Percentiles rank a stretch among this genome's conserved stretches.
Evolutionary conservation across 2,113 vertebrate genomes (phyloP).

Genomic region (Dendrocopos noguchii): DNA sequence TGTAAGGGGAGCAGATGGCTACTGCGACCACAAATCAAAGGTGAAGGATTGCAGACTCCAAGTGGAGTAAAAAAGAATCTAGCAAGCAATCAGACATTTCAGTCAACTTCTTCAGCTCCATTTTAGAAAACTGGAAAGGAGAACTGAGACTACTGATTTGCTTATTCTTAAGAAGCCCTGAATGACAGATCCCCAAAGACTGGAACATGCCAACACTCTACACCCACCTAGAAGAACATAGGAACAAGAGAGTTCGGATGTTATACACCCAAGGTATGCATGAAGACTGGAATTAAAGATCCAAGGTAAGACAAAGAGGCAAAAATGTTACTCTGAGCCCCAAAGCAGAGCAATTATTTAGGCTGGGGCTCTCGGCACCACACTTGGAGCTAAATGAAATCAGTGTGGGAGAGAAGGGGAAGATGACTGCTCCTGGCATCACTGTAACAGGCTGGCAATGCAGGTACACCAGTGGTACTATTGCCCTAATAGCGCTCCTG

Average conservation of each 20-base stretch:
- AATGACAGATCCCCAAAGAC: background rate
- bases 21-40: no score
- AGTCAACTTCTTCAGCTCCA: background rate
- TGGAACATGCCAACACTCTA: background rate
- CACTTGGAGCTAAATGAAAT: background rate
- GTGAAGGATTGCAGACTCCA: background rate
- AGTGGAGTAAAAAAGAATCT: background rate
- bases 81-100: background rate
- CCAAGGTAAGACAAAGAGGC: background rate
- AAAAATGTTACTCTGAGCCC: background rate
- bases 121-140: background rate
- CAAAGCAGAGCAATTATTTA: rapidly evolving
- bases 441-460: background rate
- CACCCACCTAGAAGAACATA: rapidly evolving
- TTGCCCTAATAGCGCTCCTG: background rate
- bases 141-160: background rate
- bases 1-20: background rate
- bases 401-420: background rate
- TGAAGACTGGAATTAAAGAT: background rate
- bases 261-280: background rate
- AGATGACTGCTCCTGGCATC: no score
- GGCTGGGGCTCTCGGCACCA: background rate
- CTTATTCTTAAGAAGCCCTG: background rate
- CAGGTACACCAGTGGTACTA: rapidly evolving
- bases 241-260: background rate